These are phyloP conservation scores for Hemicrepidius hirtus DNA, from an alignment of 2,888 invertebrate species.

Conservation along the genomic window DNA sequence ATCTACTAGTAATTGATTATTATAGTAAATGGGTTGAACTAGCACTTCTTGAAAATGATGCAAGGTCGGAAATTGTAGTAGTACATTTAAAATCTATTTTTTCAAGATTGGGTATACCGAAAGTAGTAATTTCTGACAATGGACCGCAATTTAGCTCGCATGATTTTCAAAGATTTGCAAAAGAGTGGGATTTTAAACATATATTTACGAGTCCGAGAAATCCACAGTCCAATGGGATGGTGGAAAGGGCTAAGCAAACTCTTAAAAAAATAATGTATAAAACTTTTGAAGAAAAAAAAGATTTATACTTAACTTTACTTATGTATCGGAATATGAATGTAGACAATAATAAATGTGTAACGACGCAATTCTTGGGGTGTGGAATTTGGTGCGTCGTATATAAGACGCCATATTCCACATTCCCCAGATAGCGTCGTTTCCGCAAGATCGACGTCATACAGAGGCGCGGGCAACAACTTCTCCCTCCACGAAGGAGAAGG, in stretches of 20 bases:
- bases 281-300: no score
- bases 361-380: no score
- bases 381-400: no score
- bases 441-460: no score
- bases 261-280: constrained; percentile 5
- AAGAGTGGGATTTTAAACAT: background rate
- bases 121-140: constrained; percentile 1
- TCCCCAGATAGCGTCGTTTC: no score
- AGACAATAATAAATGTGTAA: no score
- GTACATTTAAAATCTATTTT: constrained; percentile 12
- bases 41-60: background rate
- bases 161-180: constrained; percentile 18
- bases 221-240: constrained; percentile 9
- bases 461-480: no score
- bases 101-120: background rate
- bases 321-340: no score
- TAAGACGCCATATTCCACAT: no score
- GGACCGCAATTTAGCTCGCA: no score
- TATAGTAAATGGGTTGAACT: background rate
- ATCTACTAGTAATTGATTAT: background rate
- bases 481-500: no score
- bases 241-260: constrained; percentile 12
- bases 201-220: background rate
- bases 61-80: background rate
- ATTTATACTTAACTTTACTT: no score